Evolutionary conservation across 2,888 invertebrate genomes (phyloP), one percentile per base, ranked within the genome.

Genomic region (Orthonevra nobilis): DNA sequence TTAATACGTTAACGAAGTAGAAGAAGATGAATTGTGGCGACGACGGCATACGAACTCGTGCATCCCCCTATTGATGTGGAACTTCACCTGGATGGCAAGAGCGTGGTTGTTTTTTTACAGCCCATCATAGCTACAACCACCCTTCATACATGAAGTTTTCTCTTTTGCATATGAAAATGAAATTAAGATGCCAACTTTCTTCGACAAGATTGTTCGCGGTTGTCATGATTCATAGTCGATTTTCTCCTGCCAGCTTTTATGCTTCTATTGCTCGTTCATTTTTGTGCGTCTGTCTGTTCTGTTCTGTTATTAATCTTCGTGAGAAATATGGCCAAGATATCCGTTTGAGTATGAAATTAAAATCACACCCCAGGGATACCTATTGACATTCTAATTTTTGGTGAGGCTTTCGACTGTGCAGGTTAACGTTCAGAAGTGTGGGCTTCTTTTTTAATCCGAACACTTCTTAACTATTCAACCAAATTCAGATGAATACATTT

Each of bases 341-440:
- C 85, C 86, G 86, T 86, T 86, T 88, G 85, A 85, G 87, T 87
- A 87, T 88, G 88, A 88, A 88, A 88, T 88, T 88, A 88, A 88
- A 88, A 88, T 88, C 87, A 88, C 88, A 88, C 88, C 86, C 88
- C 81, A 83, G 88, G 86, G 88, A 79, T 66, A 48, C 56, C 17
- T 72, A 77, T 73, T 68, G 73, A 66, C 66, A 73, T 20, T 40
- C 54, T 61, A 74, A 72, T 66, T 56, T 61, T 36, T 34, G 38
- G 20, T 10, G 15, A 12, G 26, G 44, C 34, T 32, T 28, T 15
- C 23, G 48, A 26, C n/a, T 12, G 23, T 44, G 19, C n/a, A n/a
- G n/a, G n/a, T n/a, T n/a, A n/a, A n/a, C n/a, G n/a, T n/a, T n/a
- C n/a, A n/a, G n/a, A n/a, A n/a, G 34, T 7, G 46, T 10, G 7